A percentile compares a stretch with the other conserved stretches of the same genome.
phyloP scores from a whole-genome alignment of 2,888 invertebrate genomes.

The Eristalis pertinax region DNA sequence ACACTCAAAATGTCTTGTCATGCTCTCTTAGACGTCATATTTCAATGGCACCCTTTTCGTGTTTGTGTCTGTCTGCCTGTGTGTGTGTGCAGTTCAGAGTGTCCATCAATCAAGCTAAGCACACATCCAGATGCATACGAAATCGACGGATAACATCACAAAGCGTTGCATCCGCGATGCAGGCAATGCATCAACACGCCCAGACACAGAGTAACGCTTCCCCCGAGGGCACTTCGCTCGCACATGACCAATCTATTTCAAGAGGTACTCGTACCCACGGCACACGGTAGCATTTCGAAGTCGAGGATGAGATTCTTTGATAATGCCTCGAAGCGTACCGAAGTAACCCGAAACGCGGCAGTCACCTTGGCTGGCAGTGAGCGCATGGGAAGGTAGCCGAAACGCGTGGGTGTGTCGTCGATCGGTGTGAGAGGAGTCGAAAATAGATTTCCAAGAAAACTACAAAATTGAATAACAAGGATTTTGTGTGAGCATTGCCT shows the following conservation, averaged over 20 bases:
- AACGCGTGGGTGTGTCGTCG: background rate
- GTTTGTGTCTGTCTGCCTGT: background rate
- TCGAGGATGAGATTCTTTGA: background rate
- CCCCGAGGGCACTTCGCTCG: conserved; percentile 53
- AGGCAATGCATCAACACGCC: conserved; percentile 25
- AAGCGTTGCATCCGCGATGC: conserved; percentile 42
- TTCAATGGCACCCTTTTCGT: background rate
- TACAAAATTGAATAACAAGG: background rate
- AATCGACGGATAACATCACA: background rate
- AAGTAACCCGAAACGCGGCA: background rate
- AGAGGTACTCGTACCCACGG: conserved; percentile 38
- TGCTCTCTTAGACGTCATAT: background rate
- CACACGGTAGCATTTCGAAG: conserved; percentile 26
- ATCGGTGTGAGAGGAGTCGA: background rate
- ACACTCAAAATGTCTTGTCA: background rate
- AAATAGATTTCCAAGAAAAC: background rate
- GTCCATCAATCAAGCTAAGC: background rate
- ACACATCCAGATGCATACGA: background rate
- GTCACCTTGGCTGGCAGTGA: background rate
- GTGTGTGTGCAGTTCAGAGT: background rate
- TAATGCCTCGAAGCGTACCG: background rate
- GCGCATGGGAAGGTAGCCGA: background rate
- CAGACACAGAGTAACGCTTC: conserved; percentile 22
- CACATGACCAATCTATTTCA: conserved; percentile 65
- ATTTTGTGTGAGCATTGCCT: background rate